phyloP scores from a whole-genome alignment of 2,888 invertebrate species.

The Sinotaia quadrata region DNA sequence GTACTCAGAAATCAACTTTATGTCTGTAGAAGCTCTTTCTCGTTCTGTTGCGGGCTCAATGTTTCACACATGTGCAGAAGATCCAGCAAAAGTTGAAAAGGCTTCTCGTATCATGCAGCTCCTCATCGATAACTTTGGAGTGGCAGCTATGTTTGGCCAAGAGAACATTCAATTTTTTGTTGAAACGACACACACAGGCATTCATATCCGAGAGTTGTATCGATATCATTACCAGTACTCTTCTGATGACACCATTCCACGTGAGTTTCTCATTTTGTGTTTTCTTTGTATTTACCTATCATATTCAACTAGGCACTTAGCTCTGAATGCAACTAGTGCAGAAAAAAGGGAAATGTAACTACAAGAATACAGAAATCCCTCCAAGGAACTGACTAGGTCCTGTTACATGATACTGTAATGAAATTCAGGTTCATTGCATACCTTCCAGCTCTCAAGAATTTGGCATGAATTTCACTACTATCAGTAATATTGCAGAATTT shows the following conservation, averaged over 20 bases:
- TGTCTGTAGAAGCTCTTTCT: conserved; percentile 72
- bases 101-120: conserved; percentile 97
- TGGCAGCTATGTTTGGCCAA: conserved; percentile 91
- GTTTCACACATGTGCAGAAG: conserved; percentile 70
- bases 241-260: conserved; percentile 61
- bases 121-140: conserved; percentile 97
- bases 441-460: no score
- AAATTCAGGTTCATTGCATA: no score
- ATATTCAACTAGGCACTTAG: no score
- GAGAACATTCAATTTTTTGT: conserved; percentile 71
- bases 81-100: conserved; percentile 66
- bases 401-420: no score
- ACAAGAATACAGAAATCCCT: no score
- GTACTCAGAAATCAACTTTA: conserved; percentile 69
- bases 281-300: no score
- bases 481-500: no score
- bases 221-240: conserved; percentile 68
- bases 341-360: no score
- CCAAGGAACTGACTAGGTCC: no score
- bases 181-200: conserved; percentile 66
- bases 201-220: conserved; percentile 68
- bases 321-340: no score
- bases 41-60: conserved; percentile 71
- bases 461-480: no score
- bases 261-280: conserved; percentile 49